Percentiles rank a stretch among this genome's conserved stretches.
Conservation (phyloP, 2,888 invertebrate genomes). For the Kryphioiulus occultus region DNA sequence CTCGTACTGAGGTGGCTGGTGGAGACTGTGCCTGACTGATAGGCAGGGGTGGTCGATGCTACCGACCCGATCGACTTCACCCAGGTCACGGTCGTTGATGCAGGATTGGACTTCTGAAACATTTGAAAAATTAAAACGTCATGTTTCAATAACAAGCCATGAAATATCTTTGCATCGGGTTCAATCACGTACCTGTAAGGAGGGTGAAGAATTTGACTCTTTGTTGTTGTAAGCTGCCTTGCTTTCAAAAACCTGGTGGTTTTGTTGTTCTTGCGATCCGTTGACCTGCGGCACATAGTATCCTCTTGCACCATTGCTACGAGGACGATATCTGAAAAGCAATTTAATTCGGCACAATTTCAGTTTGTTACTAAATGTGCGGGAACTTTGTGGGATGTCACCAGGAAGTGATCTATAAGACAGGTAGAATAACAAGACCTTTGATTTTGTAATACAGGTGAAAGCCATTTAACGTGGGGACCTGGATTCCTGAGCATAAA, state of each 20-base stretch:
- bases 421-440: conserved; percentile 31
- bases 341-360: neutral
- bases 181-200: neutral
- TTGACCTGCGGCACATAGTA: neutral
- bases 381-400: neutral
- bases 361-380: neutral
- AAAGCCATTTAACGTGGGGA: conserved; percentile 51
- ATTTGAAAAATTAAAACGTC: neutral
- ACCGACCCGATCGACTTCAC: conserved; percentile 41
- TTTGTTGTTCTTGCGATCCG: neutral
- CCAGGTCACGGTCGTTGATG: conserved; percentile 37
- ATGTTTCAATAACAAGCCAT: neutral
- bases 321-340: neutral
- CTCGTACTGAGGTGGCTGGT: conserved; percentile 15
- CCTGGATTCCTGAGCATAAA: conserved; percentile 46
- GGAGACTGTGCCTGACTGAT: neutral
- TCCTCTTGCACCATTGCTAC: neutral
- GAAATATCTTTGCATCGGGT: neutral
- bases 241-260: neutral
- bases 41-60: neutral
- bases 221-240: neutral
- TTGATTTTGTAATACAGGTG: conserved; percentile 49
- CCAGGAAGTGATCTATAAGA: too few relatives aligned
- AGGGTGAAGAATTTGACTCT: neutral
- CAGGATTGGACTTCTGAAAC: conserved; percentile 11